Conservation (phyloP, 2,888 invertebrate genomes). For the Melanotus villosus region DNA sequence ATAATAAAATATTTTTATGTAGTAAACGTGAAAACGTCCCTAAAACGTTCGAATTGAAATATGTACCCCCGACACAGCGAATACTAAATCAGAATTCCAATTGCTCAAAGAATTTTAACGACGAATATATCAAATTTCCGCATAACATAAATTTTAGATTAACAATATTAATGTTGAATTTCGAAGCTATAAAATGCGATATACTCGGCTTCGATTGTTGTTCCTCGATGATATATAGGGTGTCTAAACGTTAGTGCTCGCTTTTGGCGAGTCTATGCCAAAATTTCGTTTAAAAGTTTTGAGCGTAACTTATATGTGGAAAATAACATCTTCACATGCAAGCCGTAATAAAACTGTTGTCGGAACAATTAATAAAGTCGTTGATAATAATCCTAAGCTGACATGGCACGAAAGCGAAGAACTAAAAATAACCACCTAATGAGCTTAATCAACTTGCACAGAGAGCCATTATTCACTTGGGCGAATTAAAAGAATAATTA, state of each 20-base stretch:
- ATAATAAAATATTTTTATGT: conserved; percentile 55
- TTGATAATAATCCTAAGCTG: conserved; percentile 26
- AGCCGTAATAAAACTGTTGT: conserved; percentile 23
- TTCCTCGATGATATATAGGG: neutral
- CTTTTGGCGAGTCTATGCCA: too few relatives aligned
- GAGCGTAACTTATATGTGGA: neutral
- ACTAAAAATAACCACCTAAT: conserved; percentile 32
- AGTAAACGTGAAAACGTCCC: conserved; percentile 46
- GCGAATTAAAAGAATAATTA: conserved; percentile 15
- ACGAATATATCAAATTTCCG: conserved; percentile 30
- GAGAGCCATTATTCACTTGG: conserved; percentile 19
- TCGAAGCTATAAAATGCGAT: conserved; percentile 14
- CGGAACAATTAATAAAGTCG: conserved; percentile 27
- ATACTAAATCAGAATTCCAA: conserved; percentile 44
- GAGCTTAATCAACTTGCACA: conserved; percentile 32
- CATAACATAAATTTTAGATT: conserved; percentile 34
- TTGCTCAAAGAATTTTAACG: conserved; percentile 40
- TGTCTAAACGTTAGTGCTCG: neutral
- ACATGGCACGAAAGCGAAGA: conserved; percentile 13
- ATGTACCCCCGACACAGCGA: conserved; percentile 30
- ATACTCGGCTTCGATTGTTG: conserved; percentile 9
- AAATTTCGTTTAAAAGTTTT: too few relatives aligned
- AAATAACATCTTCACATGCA: neutral
- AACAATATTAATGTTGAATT: conserved; percentile 25
- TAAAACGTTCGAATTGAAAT: conserved; percentile 38